These are phyloP conservation scores for Maconellicoccus hirsutus DNA, from an alignment of 1,140 invertebrate genomes.

Conservation along the genomic window DNA sequence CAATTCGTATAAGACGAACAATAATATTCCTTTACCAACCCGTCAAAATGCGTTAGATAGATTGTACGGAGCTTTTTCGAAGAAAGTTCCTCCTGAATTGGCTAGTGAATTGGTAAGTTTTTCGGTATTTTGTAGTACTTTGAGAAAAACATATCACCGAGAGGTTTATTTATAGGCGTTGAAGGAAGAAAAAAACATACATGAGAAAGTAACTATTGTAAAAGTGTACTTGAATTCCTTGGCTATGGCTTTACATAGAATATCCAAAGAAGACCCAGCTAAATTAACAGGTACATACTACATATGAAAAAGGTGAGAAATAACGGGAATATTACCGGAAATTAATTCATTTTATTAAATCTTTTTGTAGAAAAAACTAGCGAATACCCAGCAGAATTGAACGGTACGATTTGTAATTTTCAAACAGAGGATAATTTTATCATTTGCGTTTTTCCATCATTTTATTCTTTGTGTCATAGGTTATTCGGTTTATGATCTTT, in stretches of 20 bases:
- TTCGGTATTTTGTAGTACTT: too few species aligned
- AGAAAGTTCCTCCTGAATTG: slow-evolving; percentile 24
- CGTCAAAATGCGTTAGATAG: slow-evolving; percentile 25
- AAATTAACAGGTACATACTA: neutral
- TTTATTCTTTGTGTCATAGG: slow-evolving; percentile 18
- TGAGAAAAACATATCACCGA: slow-evolving; percentile 23
- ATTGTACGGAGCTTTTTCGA: slow-evolving; percentile 22
- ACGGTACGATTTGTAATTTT: neutral
- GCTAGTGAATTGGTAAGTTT: slow-evolving; percentile 23
- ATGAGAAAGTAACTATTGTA: neutral
- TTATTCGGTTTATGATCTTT: slow-evolving; percentile 19
- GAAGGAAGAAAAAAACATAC: slow-evolving; percentile 2
- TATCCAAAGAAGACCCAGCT: slow-evolving; percentile 10
- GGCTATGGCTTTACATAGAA: slow-evolving; percentile 5
- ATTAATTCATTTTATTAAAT: too few species aligned
- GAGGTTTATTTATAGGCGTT: neutral
- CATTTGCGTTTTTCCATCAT: slow-evolving; percentile 1
- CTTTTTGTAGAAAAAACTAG: slow-evolving; percentile 6
- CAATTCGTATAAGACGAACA: slow-evolving; percentile 24
- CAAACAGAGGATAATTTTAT: too few species aligned
- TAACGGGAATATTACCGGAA: too few species aligned
- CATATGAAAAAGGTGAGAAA: too few species aligned
- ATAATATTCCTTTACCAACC: slow-evolving; percentile 25
- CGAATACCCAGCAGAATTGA: neutral
- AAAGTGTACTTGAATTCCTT: slow-evolving; percentile 10